A percentile compares a stretch with the other conserved stretches of the same genome.
These are phyloP conservation scores for Limnephilus auricula DNA, from an alignment of 2,888 invertebrate species.

Conservation along the genomic window DNA sequence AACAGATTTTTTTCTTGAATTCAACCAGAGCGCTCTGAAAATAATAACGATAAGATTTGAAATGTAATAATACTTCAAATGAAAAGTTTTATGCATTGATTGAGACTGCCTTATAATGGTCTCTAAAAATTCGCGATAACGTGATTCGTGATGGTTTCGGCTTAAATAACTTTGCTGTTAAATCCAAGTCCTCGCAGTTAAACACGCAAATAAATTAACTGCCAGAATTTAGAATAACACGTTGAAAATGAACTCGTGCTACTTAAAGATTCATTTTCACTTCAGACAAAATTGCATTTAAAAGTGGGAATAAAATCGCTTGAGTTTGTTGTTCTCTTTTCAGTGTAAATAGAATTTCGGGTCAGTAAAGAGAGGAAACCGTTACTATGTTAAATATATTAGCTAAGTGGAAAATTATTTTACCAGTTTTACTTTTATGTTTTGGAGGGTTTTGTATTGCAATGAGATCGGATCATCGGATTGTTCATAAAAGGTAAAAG, in stretches of 20 bases:
- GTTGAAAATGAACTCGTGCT: neutral
- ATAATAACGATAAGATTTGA: neutral
- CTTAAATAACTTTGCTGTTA: neutral
- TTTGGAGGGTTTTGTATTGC: neutral
- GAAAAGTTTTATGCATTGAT: too few species aligned
- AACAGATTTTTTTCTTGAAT: neutral
- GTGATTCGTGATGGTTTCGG: neutral
- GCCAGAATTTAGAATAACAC: neutral
- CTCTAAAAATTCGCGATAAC: neutral
- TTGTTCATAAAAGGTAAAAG: neutral
- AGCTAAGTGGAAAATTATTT: neutral
- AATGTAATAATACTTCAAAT: neutral
- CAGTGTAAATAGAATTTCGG: neutral
- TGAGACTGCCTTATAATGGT: neutral
- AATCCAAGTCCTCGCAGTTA: neutral
- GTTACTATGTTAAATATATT: neutral
- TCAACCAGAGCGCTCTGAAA: neutral
- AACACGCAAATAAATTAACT: neutral
- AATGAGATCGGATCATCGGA: neutral
- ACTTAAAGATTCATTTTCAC: neutral
- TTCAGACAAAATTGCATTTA: neutral
- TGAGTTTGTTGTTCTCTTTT: neutral
- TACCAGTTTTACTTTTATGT: neutral
- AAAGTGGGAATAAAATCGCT: neutral
- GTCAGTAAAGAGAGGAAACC: neutral